Conservation (phyloP, 1,140 invertebrate species). For the Lethocerus indicus region DNA sequence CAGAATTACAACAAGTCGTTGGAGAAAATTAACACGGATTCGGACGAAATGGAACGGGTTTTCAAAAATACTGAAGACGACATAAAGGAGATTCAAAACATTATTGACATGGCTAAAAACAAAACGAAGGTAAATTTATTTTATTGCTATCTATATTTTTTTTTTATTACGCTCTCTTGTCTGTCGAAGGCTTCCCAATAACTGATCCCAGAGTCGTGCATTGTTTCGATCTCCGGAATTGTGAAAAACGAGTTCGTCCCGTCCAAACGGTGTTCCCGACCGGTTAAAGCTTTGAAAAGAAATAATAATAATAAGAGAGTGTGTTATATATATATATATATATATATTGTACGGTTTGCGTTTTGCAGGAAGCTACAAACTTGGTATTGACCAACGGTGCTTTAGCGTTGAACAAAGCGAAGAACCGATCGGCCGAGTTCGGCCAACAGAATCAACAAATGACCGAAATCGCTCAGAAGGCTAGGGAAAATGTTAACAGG, state of each 20-base stretch:
- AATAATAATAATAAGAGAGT: not conserved
- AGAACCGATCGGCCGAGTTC: constrained; percentile 65
- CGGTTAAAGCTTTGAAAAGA: not conserved
- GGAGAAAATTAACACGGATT: no score
- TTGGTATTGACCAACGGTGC: constrained; percentile 65
- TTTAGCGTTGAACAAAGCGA: constrained; percentile 57
- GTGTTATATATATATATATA: not conserved
- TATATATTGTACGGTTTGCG: constrained; percentile 9
- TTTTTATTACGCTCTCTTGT: no score
- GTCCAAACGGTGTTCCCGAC: not conserved
- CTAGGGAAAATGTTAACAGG: constrained; percentile 57
- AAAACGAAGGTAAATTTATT: no score
- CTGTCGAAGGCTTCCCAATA: no score
- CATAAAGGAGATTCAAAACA: no score
- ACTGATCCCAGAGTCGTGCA: no score
- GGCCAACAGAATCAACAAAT: constrained; percentile 82
- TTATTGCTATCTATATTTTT: no score
- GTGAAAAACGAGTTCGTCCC: not conserved
- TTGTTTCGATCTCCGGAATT: not conserved
- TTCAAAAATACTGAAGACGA: no score
- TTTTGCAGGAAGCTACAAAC: constrained; percentile 43
- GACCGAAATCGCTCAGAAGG: constrained; percentile 76
- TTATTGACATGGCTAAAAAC: no score
- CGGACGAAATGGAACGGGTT: no score
- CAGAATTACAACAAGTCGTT: no score